A percentile compares a stretch with the other conserved stretches of the same genome.
Evolutionary conservation across 2,888 invertebrate genomes (phyloP).

Genomic region (Eurytoma adleriae): DNA sequence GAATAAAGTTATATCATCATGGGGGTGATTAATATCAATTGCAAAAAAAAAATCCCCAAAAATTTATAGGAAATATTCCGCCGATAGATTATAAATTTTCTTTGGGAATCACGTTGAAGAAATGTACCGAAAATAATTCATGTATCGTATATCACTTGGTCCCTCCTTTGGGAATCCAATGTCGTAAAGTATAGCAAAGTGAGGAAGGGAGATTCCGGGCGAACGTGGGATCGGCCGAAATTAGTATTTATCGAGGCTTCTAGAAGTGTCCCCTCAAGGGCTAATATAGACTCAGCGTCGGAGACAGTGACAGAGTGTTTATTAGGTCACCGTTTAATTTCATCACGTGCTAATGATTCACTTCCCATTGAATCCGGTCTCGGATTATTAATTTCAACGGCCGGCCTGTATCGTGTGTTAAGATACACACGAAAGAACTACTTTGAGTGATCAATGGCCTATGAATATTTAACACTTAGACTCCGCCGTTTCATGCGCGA

Average conservation of each 20-base stretch:
- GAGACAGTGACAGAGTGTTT: constrained; percentile 1
- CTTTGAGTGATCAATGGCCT: too few relatives aligned
- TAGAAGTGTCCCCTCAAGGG: constrained; percentile 18
- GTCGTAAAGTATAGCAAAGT: background rate
- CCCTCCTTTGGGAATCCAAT: background rate
- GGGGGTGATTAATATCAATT: too few relatives aligned
- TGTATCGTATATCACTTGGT: background rate
- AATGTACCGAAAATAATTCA: background rate
- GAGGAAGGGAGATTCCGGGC: background rate
- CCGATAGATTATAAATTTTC: too few relatives aligned
- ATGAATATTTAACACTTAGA: too few relatives aligned
- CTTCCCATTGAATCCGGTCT: background rate
- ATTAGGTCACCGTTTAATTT: constrained; percentile 6
- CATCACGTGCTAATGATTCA: constrained; percentile 20
- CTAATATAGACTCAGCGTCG: background rate
- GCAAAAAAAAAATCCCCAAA: too few relatives aligned
- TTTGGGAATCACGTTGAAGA: too few relatives aligned
- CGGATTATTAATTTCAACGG: background rate
- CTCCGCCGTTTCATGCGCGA: too few relatives aligned
- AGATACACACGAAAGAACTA: too few relatives aligned
- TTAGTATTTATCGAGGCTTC: constrained; percentile 14
- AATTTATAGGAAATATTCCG: too few relatives aligned
- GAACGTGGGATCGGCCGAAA: background rate
- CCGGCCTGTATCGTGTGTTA: too few relatives aligned
- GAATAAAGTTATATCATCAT: too few relatives aligned